These are phyloP conservation scores for Thunnus albacares DNA, from an alignment of 2,797 vertebrate species.

Conservation along the genomic window DNA sequence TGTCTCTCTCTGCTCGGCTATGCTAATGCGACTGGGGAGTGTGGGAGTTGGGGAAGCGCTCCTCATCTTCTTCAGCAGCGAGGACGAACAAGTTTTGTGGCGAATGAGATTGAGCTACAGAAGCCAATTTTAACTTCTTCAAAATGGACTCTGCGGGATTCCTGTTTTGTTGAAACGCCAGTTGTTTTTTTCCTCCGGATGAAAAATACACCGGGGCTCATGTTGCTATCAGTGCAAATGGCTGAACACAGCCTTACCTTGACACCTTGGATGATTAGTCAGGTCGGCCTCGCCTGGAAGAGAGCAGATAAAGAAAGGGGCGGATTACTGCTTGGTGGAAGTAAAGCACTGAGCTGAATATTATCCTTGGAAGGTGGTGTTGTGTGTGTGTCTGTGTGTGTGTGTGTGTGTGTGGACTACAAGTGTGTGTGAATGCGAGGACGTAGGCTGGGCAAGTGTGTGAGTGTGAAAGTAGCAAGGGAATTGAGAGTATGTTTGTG, in stretches of 20 bases:
- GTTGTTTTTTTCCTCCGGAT: constrained; percentile 26
- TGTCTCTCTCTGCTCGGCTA: constrained; percentile 43
- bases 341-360: constrained; percentile 46
- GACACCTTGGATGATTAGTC: constrained; percentile 74
- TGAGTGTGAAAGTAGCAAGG: constrained; percentile 52
- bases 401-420: not conserved
- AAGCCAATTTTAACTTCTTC: constrained; percentile 59
- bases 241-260: constrained; percentile 65
- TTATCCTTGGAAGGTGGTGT: constrained; percentile 49
- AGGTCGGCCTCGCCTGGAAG: constrained; percentile 71
- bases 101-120: constrained; percentile 22
- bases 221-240: constrained; percentile 42
- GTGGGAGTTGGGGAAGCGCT: constrained; percentile 43
- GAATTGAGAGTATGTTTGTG: constrained; percentile 42
- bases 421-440: constrained; percentile 21
- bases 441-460: constrained; percentile 21
- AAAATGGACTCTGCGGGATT: constrained; percentile 46
- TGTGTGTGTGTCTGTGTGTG: not conserved
- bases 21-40: constrained; percentile 60
- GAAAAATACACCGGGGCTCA: constrained; percentile 35
- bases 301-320: constrained; percentile 68
- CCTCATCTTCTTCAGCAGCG: constrained; percentile 19
- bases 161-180: constrained; percentile 38
- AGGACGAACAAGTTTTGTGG: constrained; percentile 39
- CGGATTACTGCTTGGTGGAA: constrained; percentile 47